Evolutionary conservation across 2,888 invertebrate species (phyloP), one percentile per base, ranked within the genome.

Genomic region (Cartodere bifasciata): DNA sequence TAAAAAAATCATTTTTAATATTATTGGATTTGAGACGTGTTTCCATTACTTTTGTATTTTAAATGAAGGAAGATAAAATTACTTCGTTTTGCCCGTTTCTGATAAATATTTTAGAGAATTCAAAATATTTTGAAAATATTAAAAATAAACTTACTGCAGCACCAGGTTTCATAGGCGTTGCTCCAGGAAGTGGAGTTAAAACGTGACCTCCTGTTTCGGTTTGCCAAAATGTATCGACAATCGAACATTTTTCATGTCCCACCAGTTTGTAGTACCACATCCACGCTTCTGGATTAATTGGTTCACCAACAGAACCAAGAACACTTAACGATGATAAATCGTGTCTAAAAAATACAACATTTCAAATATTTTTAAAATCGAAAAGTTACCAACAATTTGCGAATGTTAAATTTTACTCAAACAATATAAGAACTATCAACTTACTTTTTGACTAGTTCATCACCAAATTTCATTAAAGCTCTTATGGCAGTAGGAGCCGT

Each of bases 191-290:
- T 16, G 95, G 90, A 17, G 95, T 92, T 26, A 98, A 70, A 12
- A 95, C 87, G 63, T 97, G 95, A 1, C 97, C 97, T 5, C 97
- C 97, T 4, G 97, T 98, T 67, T 98, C 98, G 1, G 98, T 98
- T 65, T 98, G 98, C 97, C 97, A 98, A 64, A 92, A 98, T 0
- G 98, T 99, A 56, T 99, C 98, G 1, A 86, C 88, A 50, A 99
- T 83, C 32, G 94, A 87, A 60, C 90, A 90, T 40, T 73, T 75
- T 26, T 74, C 73, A 37, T 75, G 70, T 3, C 94, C 94, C 14
- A 94, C 72, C 16, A 78, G 53, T 43, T 77, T 71, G 58, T 91
- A 81, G 60, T 92, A 95, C 95, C 95, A 97, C 28, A 83, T 58
- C 95, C 95, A 97, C 0, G 95, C 95, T 58, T 95, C 95, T 0